Percentiles rank a stretch among this genome's conserved stretches.
Evolutionary conservation across 1,140 invertebrate genomes (phyloP).

Genomic region (Diabrotica undecimpunctata): DNA sequence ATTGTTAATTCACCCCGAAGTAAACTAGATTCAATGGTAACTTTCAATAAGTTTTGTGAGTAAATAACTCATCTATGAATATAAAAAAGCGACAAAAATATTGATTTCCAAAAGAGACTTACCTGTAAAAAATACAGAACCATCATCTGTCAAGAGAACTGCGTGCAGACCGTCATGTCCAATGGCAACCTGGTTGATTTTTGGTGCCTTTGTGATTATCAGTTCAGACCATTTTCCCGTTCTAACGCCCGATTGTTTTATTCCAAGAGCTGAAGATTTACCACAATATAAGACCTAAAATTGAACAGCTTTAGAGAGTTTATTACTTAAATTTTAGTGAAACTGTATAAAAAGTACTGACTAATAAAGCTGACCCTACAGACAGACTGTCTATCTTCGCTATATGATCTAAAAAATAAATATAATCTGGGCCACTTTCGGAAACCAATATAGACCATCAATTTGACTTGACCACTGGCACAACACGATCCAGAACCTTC

Average conservation of each 20-base stretch:
- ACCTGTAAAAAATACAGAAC: constrained; percentile 78
- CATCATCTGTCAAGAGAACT: constrained; percentile 84
- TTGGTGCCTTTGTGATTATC: constrained; percentile 68
- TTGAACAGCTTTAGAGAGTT: not conserved
- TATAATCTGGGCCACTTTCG: too few relatives aligned
- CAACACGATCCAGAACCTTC: too few relatives aligned
- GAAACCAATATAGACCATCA: too few relatives aligned
- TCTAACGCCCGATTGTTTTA: constrained; percentile 59
- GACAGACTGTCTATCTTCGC: constrained; percentile 12
- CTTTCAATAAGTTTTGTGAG: too few relatives aligned
- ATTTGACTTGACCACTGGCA: too few relatives aligned
- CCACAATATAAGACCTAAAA: constrained; percentile 71
- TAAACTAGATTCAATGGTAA: too few relatives aligned
- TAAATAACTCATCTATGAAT: too few relatives aligned
- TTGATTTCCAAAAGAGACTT: not conserved
- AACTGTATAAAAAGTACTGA: too few relatives aligned
- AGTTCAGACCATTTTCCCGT: constrained; percentile 74
- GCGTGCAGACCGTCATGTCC: constrained; percentile 93
- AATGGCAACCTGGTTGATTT: constrained; percentile 74
- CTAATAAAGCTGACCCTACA: too few relatives aligned
- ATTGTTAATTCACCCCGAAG: too few relatives aligned
- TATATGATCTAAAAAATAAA: too few relatives aligned
- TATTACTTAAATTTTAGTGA: not conserved
- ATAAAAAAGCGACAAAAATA: too few relatives aligned
- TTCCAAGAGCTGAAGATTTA: constrained; percentile 69